Evolutionary conservation across 2,797 vertebrate genomes (phyloP).

Genomic region (Paedocypris micromegethes): DNA sequence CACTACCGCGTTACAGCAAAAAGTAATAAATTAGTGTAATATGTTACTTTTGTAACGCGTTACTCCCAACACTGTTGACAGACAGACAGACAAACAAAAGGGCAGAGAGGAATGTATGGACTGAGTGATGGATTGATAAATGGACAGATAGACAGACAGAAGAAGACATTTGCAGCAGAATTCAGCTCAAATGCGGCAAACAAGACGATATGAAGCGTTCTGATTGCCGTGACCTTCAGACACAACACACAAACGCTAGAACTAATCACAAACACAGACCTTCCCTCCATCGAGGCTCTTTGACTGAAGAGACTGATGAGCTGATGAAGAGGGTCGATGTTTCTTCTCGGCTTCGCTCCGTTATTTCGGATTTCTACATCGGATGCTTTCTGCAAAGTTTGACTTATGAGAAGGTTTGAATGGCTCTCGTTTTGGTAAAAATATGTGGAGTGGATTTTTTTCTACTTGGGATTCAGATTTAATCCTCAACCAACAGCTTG

Average conservation of each 20-base stretch:
- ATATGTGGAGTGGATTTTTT: too few species aligned
- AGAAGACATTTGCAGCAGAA: background rate
- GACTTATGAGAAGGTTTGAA: too few species aligned
- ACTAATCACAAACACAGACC: slow-evolving; percentile 62
- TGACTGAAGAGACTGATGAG: slow-evolving; percentile 90
- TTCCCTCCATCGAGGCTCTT: slow-evolving; percentile 82
- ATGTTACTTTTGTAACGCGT: too few species aligned
- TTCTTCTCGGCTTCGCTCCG: slow-evolving; percentile 56
- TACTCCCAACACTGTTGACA: too few species aligned
- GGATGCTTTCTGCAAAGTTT: slow-evolving; percentile 54
- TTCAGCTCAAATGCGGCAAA: background rate
- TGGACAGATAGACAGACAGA: background rate
- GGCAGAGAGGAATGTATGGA: too few species aligned
- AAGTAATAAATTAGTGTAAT: too few species aligned
- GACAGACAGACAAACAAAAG: too few species aligned
- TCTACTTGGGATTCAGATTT: too few species aligned
- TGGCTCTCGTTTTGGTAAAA: too few species aligned
- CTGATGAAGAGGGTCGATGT: slow-evolving; percentile 86
- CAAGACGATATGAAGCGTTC: background rate
- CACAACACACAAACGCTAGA: slow-evolving; percentile 1
- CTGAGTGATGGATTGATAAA: too few species aligned
- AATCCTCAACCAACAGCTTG: too few species aligned
- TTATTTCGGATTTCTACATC: slow-evolving; percentile 48
- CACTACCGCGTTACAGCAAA: too few species aligned
- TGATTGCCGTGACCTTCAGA: background rate